Conservation (phyloP, 2,888 invertebrate species). For the Marronus borbonicus region DNA sequence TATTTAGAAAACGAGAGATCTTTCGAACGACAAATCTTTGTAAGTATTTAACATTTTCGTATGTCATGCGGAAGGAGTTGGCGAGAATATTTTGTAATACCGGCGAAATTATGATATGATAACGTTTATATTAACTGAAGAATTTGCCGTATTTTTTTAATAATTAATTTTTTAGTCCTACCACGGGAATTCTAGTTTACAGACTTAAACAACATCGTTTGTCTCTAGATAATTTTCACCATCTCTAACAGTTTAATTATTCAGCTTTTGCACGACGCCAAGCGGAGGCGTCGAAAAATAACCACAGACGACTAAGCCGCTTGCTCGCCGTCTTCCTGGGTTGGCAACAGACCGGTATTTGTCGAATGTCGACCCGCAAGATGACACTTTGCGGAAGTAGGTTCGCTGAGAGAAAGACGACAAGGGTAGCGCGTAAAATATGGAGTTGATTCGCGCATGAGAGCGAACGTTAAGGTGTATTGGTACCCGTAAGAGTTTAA, state of each 20-base stretch:
- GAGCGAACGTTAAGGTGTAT: neutral
- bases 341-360: neutral
- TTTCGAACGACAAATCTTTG: no score
- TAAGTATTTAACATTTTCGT: no score
- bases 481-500: constrained; percentile 21
- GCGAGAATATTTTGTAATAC: no score
- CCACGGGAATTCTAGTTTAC: neutral
- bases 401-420: neutral
- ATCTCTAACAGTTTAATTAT: neutral
- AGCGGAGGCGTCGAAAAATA: constrained; percentile 16
- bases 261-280: constrained; percentile 7
- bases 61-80: no score
- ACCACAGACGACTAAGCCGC: neutral
- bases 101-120: no score
- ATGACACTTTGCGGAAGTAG: neutral
- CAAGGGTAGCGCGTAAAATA: neutral
- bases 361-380: neutral
- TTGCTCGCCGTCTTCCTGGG: constrained; percentile 7
- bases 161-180: no score
- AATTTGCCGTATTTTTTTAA: no score
- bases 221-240: constrained; percentile 2
- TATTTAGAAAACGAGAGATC: no score
- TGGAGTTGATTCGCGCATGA: neutral
- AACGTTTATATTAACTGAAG: no score
- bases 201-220: neutral